Conservation (phyloP, 2,888 invertebrate species). For the Catocala sponsa region DNA sequence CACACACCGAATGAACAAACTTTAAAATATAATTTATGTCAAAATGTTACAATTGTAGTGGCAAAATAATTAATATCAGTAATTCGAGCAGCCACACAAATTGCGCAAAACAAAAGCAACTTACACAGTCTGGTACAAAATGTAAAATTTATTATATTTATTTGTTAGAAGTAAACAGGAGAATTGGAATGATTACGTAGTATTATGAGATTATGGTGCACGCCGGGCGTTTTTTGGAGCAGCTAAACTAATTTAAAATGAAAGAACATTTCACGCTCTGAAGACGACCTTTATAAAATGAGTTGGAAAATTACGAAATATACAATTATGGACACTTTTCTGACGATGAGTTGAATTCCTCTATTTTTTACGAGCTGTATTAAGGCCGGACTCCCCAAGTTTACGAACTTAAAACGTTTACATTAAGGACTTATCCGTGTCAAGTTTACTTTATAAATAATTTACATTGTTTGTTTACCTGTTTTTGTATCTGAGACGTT, state of each 20-base stretch:
- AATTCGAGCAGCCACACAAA: background rate
- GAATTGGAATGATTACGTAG: constrained; percentile 48
- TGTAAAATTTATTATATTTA: constrained; percentile 32
- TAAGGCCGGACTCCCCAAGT: constrained; percentile 14
- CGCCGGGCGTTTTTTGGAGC: constrained; percentile 48
- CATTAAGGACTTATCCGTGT: no score
- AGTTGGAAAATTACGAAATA: constrained; percentile 62
- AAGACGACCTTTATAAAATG: constrained; percentile 58
- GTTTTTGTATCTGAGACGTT: constrained; percentile 16
- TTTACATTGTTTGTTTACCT: constrained; percentile 12
- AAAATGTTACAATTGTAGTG: no score
- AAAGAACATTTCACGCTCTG: constrained; percentile 60
- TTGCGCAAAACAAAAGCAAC: background rate
- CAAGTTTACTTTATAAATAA: constrained; percentile 17
- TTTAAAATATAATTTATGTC: no score
- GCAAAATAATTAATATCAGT: no score
- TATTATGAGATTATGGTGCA: constrained; percentile 50
- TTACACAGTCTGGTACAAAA: constrained; percentile 9
- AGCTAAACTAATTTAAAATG: constrained; percentile 60
- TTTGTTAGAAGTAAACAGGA: constrained; percentile 46
- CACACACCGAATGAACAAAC: no score
- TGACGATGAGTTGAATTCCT: constrained; percentile 28
- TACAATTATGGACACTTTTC: constrained; percentile 51
- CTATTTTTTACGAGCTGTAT: constrained; percentile 40
- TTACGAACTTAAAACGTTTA: constrained; percentile 15